These are phyloP conservation scores for Phylloscopus trochilus DNA, from an alignment of 2,113 vertebrate species.

Conservation along the genomic window DNA sequence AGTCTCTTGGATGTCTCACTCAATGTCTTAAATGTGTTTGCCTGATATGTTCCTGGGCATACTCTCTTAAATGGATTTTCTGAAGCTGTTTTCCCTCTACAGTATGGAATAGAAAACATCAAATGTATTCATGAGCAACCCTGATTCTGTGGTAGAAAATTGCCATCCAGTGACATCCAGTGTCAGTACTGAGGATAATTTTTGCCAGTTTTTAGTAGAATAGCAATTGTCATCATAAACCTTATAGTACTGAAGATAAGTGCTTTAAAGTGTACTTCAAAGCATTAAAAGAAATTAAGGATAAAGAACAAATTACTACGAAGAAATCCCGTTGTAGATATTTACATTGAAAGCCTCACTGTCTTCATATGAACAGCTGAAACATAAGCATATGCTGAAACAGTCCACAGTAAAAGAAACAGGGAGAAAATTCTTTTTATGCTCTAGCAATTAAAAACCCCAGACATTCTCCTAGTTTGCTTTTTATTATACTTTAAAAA, in stretches of 20 bases:
- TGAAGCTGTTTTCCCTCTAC: neutral
- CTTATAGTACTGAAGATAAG: neutral
- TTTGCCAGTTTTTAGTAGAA: neutral
- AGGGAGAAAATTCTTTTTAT: neutral
- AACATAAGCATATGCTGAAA: neutral
- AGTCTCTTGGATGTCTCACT: neutral
- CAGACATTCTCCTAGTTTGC: neutral
- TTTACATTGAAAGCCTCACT: neutral
- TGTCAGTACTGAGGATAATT: neutral
- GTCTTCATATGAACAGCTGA: neutral
- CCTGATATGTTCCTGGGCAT: neutral
- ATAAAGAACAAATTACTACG: neutral
- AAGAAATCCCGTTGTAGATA: neutral
- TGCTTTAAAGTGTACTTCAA: neutral
- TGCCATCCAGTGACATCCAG: neutral
- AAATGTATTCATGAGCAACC: neutral
- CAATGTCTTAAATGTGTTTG: neutral
- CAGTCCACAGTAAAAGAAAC: neutral
- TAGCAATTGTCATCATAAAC: neutral
- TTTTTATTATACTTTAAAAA: neutral
- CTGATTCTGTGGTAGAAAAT: neutral
- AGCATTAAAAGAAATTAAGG: neutral
- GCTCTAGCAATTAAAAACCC: neutral
- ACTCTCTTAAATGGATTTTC: neutral
- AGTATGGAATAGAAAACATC: neutral